Base-by-base conservation (phyloP, 1,140 invertebrate species). In the Drosophila lacertosa region DNA sequence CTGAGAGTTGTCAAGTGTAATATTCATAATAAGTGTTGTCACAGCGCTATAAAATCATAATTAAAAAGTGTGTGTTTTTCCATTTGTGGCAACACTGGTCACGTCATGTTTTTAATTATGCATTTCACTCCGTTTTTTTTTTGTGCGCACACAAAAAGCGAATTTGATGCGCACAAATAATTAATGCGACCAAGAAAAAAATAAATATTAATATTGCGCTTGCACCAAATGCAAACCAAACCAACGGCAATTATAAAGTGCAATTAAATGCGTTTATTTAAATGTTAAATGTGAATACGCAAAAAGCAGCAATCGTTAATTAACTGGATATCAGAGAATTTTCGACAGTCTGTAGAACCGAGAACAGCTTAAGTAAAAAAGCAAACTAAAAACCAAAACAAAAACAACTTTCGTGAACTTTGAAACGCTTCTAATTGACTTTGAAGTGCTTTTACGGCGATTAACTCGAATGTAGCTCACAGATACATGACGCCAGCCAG, bases 381-480 rank as follows among this genome's bases (percentile, higher is more conserved):
- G 37, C 53, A 45, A 57, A 44, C 9, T 42, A 47, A 39, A 54
- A 18, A 32, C 20, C 4, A 33, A 29, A 54, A 32, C 39, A 53
- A 47, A 48, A 63, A 57, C 24, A 59, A 58, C 71, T 66, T 55
- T n/a, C 62, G 51, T 66, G 50, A 83, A 79, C 80, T 83, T 84
- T 84, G 45, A 45, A 45, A 55, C 32, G 44, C 45, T 69, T 67
- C 60, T 83, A 83, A 83, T 83, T 83, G 75, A 78, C 79, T 79
- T 79, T 69, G 58, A 69, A 69, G 59, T 33, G 59, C 48, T 55
- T 69, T 63, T 60, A 64, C 72, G 67, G 68, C 66, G 76, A 84
- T 83, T 83, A 83, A 84, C 65, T 76, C 66, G 65, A 78, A 72
- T 79, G 80, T 84, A 84, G 75, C 80, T 71, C 53, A 51, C 51